Base-by-base conservation (phyloP, 2,113 vertebrate species). In the Aldabrachelys gigantea region DNA sequence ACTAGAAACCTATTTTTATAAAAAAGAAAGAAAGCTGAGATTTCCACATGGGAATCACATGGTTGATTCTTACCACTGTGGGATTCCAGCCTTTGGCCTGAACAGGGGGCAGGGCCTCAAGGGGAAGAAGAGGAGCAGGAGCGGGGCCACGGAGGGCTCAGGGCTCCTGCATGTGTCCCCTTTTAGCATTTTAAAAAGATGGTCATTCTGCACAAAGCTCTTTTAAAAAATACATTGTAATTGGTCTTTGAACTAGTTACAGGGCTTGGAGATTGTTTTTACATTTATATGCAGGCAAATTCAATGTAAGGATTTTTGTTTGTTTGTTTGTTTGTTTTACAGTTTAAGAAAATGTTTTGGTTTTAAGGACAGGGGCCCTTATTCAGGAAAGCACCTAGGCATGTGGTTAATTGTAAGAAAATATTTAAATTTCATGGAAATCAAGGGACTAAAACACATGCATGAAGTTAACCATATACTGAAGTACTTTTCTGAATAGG, bases 341-440 rank as follows among this genome's bases (percentile, higher is more conserved):
- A 10, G 19, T 82, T 94, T 72, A 57, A 75, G 82, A 90, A 86
- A 85, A 85, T 4, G 31, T 80, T 82, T 82, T n/a, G 85, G 78
- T 78, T 95, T 25, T 35, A 85, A 90, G 90, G 21, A 96, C 86
- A 91, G 91, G 91, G 94, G 38, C 24, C 62, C 94, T 69, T 87
- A 80, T 89, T 96, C 95, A 97, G 89, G 89, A 95, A 94, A 49
- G 44, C 65, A 72, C 35, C 22, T 22, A 10, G 65, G 65, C 35
- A 22, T 80, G 44, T 86, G 90, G 89, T 94, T 90, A 96, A 86
- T 95, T 95, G 95, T 91, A 91, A 90, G 94, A 95, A 93, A 75
- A 89, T 94, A 94, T 94, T 96, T 95, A 92, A 94, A 87, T 78
- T 56, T 97, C 94, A 90, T 92, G 89, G 93, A 96, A 96, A 91